These are phyloP conservation scores for Apomyelois bistriatella DNA, from an alignment of 2,888 invertebrate genomes.

Conservation along the genomic window DNA sequence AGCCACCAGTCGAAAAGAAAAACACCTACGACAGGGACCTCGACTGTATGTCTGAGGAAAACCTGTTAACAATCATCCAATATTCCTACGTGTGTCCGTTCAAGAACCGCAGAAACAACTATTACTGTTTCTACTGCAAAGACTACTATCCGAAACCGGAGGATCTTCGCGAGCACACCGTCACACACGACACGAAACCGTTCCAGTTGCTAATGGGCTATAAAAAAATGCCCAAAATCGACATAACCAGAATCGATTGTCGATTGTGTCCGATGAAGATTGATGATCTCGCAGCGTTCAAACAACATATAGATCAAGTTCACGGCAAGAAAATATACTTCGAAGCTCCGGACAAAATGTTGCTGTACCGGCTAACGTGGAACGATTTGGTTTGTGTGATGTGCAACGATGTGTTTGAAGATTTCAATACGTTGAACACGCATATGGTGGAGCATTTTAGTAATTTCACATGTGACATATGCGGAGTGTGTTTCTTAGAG, in stretches of 20 bases:
- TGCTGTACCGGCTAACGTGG: conserved; percentile 60
- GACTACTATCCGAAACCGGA: conserved; percentile 70
- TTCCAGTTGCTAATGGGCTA: conserved; percentile 68
- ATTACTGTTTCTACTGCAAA: conserved; percentile 71
- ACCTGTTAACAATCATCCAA: conserved; percentile 63
- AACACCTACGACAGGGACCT: conserved; percentile 61
- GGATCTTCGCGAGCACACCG: conserved; percentile 63
- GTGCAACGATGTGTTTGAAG: conserved; percentile 66
- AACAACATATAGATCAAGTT: conserved; percentile 57
- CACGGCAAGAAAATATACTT: conserved; percentile 69
- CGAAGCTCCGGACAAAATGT: conserved; percentile 65
- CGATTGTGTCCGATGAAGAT: conserved; percentile 57
- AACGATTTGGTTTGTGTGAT: conserved; percentile 67
- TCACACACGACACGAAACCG: conserved; percentile 63
- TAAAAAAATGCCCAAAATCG: conserved; percentile 69
- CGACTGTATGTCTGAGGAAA: conserved; percentile 71
- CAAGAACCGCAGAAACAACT: conserved; percentile 66
- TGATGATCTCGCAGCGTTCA: conserved; percentile 54
- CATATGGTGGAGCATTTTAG: conserved; percentile 72
- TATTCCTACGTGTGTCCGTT: conserved; percentile 69
- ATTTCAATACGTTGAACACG: conserved; percentile 63
- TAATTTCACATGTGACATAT: conserved; percentile 66
- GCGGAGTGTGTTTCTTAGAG: conserved; percentile 71
- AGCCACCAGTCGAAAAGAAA: conserved; percentile 54
- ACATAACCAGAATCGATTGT: conserved; percentile 67